A percentile compares a stretch with the other conserved stretches of the same genome.
Evolutionary conservation across 2,113 vertebrate genomes (phyloP).

Genomic region (Condylura cristata): DNA sequence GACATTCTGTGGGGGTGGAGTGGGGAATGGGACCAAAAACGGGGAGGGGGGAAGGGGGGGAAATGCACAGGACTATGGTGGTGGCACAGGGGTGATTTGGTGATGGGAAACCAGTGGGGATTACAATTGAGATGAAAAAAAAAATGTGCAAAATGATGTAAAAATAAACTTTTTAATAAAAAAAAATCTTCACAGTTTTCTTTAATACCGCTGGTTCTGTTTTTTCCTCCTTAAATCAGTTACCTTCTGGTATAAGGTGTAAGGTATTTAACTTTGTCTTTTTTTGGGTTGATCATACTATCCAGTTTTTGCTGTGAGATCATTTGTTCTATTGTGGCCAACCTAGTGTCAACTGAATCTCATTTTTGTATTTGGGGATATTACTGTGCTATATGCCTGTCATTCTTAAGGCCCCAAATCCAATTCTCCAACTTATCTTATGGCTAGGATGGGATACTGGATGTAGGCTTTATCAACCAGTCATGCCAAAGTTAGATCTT

Average conservation of each 20-base stretch:
- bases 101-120: no score
- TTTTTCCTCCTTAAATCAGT: conserved; percentile 1
- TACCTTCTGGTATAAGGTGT: neutral
- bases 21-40: no score
- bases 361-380: neutral
- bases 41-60: no score
- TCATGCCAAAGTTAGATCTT: neutral
- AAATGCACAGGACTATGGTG: no score
- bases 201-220: neutral
- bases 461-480: neutral
- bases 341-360: neutral
- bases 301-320: neutral
- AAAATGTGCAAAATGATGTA: no score
- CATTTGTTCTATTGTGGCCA: neutral
- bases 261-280: neutral
- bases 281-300: neutral
- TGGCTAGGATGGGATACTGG: neutral
- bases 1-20: no score
- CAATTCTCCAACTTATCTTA: neutral
- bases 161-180: no score
- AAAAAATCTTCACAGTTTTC: neutral
- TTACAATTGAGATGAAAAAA: no score
- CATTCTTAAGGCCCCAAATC: neutral
- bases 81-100: no score
- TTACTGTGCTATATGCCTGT: neutral